Evolutionary conservation across 2,113 vertebrate genomes (phyloP).

Genomic region (Cairina moschata): DNA sequence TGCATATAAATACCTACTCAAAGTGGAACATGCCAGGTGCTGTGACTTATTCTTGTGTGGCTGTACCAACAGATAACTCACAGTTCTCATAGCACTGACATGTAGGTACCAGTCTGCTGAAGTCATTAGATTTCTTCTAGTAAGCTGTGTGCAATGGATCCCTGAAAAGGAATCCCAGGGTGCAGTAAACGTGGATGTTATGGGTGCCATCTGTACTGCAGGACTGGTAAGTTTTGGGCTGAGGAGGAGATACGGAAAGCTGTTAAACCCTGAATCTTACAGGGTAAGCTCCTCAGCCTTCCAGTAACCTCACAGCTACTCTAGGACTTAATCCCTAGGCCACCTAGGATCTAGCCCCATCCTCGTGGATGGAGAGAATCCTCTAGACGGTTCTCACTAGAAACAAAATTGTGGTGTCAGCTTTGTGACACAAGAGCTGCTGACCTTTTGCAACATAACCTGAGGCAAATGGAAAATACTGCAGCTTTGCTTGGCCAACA

Average conservation of each 20-base stretch:
- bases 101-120: background rate
- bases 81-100: background rate
- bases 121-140: background rate
- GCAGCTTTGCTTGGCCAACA: background rate
- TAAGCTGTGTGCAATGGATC: background rate
- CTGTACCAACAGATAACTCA: background rate
- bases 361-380: fast-evolving
- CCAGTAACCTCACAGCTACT: background rate
- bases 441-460: background rate
- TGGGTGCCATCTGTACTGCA: background rate
- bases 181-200: background rate
- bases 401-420: background rate
- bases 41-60: background rate
- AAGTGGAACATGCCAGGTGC: background rate
- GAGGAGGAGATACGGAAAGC: background rate
- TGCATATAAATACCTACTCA: background rate
- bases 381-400: background rate
- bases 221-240: background rate
- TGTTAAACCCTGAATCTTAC: background rate
- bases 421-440: background rate
- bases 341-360: background rate
- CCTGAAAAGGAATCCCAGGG: background rate
- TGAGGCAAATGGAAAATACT: background rate
- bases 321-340: background rate
- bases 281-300: background rate